Evolutionary conservation across 2,113 vertebrate species (phyloP).

Genomic region (Ictidomys tridecemlineatus): DNA sequence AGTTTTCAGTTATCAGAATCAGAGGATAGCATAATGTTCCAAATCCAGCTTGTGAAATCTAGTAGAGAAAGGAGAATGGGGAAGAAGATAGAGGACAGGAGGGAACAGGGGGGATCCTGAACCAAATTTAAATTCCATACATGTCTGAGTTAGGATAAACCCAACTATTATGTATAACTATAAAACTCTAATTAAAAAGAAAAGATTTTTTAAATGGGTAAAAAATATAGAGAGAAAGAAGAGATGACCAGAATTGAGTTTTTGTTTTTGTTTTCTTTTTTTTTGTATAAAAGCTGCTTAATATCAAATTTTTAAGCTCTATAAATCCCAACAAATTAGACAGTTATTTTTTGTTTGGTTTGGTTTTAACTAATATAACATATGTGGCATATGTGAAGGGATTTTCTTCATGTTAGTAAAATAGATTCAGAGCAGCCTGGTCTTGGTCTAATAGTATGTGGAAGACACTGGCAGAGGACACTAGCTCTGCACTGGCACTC

Average conservation of each 20-base stretch:
- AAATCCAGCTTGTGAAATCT: neutral
- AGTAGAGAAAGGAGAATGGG: accelerated
- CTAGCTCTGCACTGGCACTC: accelerated
- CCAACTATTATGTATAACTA: too few relatives aligned
- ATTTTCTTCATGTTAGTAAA: neutral
- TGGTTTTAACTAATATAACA: neutral
- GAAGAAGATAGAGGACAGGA: neutral
- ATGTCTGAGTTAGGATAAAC: too few relatives aligned
- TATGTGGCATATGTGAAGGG: neutral
- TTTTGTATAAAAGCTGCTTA: neutral
- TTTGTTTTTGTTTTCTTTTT: neutral
- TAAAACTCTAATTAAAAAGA: too few relatives aligned
- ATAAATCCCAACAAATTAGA: neutral
- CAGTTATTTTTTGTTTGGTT: neutral
- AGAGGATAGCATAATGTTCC: neutral
- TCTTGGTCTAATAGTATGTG: neutral
- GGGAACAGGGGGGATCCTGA: too few relatives aligned
- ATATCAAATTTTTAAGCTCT: too few relatives aligned
- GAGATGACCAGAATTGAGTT: neutral
- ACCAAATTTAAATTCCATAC: too few relatives aligned
- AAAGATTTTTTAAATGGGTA: too few relatives aligned
- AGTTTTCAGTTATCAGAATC: neutral
- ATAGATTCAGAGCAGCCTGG: neutral
- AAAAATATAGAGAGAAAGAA: neutral
- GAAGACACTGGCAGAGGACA: too few relatives aligned